These are phyloP conservation scores for Disparrhopalites patrizii DNA, from an alignment of 2,888 invertebrate genomes.

Conservation along the genomic window DNA sequence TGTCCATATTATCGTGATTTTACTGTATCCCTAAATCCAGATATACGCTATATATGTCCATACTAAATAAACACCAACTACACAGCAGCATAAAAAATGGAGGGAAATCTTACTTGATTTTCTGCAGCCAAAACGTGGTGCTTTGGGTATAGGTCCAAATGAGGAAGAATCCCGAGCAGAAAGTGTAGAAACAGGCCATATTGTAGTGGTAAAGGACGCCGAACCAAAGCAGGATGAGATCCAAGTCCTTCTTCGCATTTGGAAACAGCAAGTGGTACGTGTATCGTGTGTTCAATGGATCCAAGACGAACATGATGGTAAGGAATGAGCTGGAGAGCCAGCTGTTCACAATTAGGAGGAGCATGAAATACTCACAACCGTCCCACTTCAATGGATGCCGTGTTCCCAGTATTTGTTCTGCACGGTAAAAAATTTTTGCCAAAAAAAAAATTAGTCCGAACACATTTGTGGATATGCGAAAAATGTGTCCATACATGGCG, in stretches of 20 bases:
- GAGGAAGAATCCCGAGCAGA: not conserved
- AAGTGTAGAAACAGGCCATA: not conserved
- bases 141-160: not conserved
- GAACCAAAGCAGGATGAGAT: not conserved
- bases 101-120: slow-evolving; percentile 6
- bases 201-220: too few species aligned
- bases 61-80: too few species aligned
- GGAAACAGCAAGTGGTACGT: not conserved
- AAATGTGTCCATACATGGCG: too few species aligned
- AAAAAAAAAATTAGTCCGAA: too few species aligned
- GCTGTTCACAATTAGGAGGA: not conserved
- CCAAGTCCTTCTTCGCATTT: too few species aligned
- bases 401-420: not conserved
- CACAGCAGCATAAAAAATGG: too few species aligned
- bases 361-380: not conserved
- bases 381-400: not conserved
- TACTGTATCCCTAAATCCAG: too few species aligned
- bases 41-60: too few species aligned
- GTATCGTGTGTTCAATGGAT: not conserved
- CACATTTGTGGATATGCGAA: too few species aligned
- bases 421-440: too few species aligned
- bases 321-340: not conserved
- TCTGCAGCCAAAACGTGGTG: slow-evolving; percentile 4
- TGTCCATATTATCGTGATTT: too few species aligned
- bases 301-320: not conserved